Evolutionary conservation across 1,140 invertebrate genomes (phyloP).

Genomic region (Drosophila tsacasi): DNA sequence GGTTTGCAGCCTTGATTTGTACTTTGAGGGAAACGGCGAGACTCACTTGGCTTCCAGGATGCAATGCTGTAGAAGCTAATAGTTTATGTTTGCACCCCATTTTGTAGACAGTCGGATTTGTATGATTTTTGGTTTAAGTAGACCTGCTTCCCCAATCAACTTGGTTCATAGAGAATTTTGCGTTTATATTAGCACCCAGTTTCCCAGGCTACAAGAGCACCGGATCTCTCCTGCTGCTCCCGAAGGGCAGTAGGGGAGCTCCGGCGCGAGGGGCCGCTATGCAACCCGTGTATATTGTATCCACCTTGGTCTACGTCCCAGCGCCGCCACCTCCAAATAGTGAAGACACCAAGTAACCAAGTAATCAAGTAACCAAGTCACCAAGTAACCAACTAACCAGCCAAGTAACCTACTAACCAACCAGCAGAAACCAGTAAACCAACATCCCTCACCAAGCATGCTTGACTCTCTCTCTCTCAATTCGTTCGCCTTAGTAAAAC

Average conservation of each 20-base stretch:
- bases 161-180: constrained; percentile 83
- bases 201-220: constrained; percentile 57
- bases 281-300: constrained; percentile 50
- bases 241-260: constrained; percentile 13
- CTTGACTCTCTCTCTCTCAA: constrained; percentile 24
- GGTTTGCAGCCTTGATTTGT: constrained; percentile 40
- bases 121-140: constrained; percentile 35
- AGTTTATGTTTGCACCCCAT: constrained; percentile 49
- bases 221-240: constrained; percentile 41
- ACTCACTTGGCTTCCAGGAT: constrained; percentile 74
- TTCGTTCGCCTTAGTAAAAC: constrained; percentile 42
- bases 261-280: constrained; percentile 25
- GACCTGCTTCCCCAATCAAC: constrained; percentile 27
- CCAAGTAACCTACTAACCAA: constrained; percentile 29
- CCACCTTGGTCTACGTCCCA: constrained; percentile 62
- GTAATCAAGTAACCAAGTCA: constrained; percentile 5
- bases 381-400: constrained; percentile 20
- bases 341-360: constrained; percentile 28
- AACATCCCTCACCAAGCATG: constrained; percentile 46
- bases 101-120: constrained; percentile 37
- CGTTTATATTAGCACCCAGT: constrained; percentile 80
- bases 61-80: constrained; percentile 36
- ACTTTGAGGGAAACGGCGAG: constrained; percentile 30
- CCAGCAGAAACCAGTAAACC: constrained; percentile 37
- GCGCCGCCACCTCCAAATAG: constrained; percentile 66